Conservation (phyloP, 1,140 invertebrate genomes). For the Drosophila asahinai region DNA sequence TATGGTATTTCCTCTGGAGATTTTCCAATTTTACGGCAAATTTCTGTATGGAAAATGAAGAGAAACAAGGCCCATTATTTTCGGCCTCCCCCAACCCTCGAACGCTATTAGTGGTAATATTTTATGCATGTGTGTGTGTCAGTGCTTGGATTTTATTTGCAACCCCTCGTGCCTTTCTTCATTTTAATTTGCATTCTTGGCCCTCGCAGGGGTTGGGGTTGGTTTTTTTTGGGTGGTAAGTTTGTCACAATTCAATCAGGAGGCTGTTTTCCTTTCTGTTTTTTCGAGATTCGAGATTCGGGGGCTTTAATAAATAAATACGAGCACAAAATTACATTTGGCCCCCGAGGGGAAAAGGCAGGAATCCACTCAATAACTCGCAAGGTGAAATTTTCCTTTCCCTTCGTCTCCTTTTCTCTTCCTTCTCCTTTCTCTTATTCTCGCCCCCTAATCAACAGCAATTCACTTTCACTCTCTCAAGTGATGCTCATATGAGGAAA, state of each 20-base stretch:
- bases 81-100: neutral
- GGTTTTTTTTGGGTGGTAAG: constrained; percentile 27
- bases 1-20: constrained; percentile 50
- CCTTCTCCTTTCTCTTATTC: neutral
- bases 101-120: constrained; percentile 56
- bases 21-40: constrained; percentile 41
- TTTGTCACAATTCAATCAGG: constrained; percentile 81
- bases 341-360: constrained; percentile 61
- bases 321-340: constrained; percentile 76
- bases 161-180: constrained; percentile 27
- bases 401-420: neutral
- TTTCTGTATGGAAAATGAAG: constrained; percentile 26
- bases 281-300: constrained; percentile 11
- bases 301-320: constrained; percentile 78
- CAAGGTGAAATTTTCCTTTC: constrained; percentile 14
- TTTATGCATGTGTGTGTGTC: constrained; percentile 42
- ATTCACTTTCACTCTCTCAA: constrained; percentile 42
- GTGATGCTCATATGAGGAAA: constrained; percentile 33
- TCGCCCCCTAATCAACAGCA: constrained; percentile 34
- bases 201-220: constrained; percentile 19
- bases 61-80: constrained; percentile 14
- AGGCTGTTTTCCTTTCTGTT: constrained; percentile 53
- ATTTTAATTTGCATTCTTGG: constrained; percentile 77
- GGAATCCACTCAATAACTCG: constrained; percentile 47
- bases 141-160: constrained; percentile 11